phyloP scores from a whole-genome alignment of 2,797 vertebrate species.

The Sphaeramia orbicularis region DNA sequence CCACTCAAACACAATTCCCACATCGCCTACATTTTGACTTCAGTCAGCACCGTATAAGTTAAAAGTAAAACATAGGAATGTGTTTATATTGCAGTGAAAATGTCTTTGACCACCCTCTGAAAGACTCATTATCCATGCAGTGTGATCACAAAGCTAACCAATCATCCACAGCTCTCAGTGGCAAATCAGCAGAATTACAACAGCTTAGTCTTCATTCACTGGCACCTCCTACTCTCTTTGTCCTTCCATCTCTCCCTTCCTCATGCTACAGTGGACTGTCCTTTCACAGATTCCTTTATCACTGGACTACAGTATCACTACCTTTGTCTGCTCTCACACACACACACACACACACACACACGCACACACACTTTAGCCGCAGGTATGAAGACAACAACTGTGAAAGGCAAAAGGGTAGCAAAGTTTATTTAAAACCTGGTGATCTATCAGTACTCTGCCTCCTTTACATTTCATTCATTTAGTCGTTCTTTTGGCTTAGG shows the following conservation, averaged over 20 bases:
- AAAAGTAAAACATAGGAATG: too few relatives aligned
- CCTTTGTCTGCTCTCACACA: slow-evolving; percentile 17
- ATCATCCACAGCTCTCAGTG: slow-evolving; percentile 21
- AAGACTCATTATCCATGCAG: slow-evolving; percentile 28
- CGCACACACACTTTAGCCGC: slow-evolving; percentile 8
- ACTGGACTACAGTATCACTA: slow-evolving; percentile 21
- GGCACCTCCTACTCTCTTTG: slow-evolving; percentile 12
- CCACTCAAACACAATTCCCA: too few relatives aligned
- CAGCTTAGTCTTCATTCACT: slow-evolving; percentile 29
- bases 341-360: too few relatives aligned
- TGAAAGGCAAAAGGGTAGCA: slow-evolving; percentile 18
- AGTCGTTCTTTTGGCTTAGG: background rate
- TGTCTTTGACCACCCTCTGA: slow-evolving; percentile 1
- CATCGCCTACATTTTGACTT: too few relatives aligned
- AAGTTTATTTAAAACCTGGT: slow-evolving; percentile 4
- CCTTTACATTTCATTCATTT: background rate
- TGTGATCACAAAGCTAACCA: slow-evolving; percentile 8
- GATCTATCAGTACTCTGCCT: slow-evolving; percentile 12
- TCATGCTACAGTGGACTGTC: slow-evolving; percentile 35
- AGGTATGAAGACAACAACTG: slow-evolving; percentile 31
- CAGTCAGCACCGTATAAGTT: too few relatives aligned
- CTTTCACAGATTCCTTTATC: slow-evolving; percentile 27
- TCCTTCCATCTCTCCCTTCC: slow-evolving; percentile 12
- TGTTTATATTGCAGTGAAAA: background rate
- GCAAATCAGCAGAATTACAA: slow-evolving; percentile 39